These are phyloP conservation scores for Drosophila borealis DNA, from an alignment of 2,888 invertebrate species.

Conservation along the genomic window DNA sequence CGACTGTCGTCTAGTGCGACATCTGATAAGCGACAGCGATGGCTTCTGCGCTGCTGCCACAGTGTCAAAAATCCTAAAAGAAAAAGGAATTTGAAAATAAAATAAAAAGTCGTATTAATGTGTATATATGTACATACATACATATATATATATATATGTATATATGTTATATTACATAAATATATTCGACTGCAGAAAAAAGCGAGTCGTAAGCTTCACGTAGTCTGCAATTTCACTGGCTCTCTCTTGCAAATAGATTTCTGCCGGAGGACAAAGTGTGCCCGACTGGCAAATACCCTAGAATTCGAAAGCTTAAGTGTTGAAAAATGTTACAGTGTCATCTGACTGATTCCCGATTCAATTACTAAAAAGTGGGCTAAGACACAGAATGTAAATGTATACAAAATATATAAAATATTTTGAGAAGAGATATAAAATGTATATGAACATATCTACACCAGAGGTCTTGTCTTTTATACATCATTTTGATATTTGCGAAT, in stretches of 20 bases:
- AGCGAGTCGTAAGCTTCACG: constrained; percentile 7
- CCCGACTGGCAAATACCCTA: background rate
- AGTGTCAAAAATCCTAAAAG: constrained; percentile 15
- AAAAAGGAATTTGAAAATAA: background rate
- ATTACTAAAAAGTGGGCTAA: too few species aligned
- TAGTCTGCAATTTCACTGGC: constrained; percentile 17
- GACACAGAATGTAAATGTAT: too few species aligned
- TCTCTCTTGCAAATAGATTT: constrained; percentile 16
- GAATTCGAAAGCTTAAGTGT: too few species aligned
- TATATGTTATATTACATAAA: background rate
- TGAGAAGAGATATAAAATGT: too few species aligned
- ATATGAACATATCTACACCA: too few species aligned
- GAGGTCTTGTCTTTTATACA: too few species aligned
- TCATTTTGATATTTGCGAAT: too few species aligned
- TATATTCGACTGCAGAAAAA: constrained; percentile 6
- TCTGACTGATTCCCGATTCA: too few species aligned
- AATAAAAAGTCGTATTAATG: background rate
- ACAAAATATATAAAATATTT: too few species aligned
- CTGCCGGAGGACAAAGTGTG: background rate
- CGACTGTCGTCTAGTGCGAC: constrained; percentile 2
- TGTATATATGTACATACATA: background rate
- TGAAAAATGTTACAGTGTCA: too few species aligned
- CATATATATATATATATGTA: background rate
- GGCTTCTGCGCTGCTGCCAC: background rate
- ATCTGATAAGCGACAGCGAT: constrained; percentile 15